Percentiles rank a stretch among this genome's conserved stretches.
Evolutionary conservation across 1,140 invertebrate species (phyloP).

Genomic region (Wiebesia pumilae): DNA sequence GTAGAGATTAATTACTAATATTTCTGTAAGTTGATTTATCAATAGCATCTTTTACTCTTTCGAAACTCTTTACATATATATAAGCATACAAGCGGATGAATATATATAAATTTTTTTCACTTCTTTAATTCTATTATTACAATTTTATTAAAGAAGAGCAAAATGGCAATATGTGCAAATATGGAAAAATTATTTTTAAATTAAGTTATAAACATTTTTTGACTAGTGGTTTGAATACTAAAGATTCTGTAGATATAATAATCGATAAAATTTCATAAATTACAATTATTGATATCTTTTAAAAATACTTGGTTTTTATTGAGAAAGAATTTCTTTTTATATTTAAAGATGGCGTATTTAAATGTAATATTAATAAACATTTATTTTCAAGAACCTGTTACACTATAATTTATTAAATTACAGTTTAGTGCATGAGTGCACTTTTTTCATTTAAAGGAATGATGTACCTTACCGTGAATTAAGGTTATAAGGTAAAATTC

Average conservation of each 20-base stretch:
- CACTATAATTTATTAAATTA: background rate
- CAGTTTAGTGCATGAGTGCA: background rate
- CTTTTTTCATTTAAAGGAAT: background rate
- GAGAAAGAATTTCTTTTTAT: too few relatives aligned
- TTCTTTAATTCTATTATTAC: background rate
- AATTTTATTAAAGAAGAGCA: background rate
- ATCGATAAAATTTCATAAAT: too few relatives aligned
- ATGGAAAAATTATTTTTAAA: background rate
- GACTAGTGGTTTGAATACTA: too few relatives aligned
- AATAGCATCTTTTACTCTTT: background rate
- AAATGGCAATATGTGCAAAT: background rate
- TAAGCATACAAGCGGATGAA: background rate
- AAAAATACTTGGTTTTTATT: too few relatives aligned
- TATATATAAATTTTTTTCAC: background rate
- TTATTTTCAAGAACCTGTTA: background rate
- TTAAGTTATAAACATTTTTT: background rate
- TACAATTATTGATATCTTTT: too few relatives aligned
- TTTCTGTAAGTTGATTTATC: background rate
- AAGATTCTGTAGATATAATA: too few relatives aligned
- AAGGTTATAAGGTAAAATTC: background rate
- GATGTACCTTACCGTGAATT: background rate
- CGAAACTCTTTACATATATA: background rate
- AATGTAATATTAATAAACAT: too few relatives aligned
- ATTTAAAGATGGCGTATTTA: too few relatives aligned
- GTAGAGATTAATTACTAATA: background rate